Conservation (phyloP, 2,113 vertebrate genomes). For the Orycteropus afer region DNA sequence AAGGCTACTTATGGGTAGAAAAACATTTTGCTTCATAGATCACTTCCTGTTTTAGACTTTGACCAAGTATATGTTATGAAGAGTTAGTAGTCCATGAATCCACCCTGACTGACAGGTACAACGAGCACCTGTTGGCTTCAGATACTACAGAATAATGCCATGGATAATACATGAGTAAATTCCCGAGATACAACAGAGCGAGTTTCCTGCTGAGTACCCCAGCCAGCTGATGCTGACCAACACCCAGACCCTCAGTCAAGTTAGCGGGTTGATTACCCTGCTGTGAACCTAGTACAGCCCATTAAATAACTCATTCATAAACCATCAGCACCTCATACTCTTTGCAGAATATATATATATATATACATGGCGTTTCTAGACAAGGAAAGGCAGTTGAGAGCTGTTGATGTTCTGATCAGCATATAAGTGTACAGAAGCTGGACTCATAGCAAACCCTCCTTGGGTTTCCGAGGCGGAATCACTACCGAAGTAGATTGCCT, state of each 20-base stretch:
- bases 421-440: background rate
- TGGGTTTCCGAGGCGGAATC: no score
- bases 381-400: fast-evolving
- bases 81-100: fast-evolving
- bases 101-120: fast-evolving
- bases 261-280: background rate
- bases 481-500: no score
- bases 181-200: fast-evolving
- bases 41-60: background rate
- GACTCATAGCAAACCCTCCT: no score
- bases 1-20: fast-evolving
- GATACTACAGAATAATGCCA: fast-evolving
- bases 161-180: background rate
- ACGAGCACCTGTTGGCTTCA: background rate
- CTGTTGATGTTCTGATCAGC: fast-evolving
- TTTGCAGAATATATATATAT: no score
- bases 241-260: background rate
- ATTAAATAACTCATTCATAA: background rate
- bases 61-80: fast-evolving
- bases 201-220: fast-evolving
- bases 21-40: fast-evolving
- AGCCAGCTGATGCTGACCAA: fast-evolving
- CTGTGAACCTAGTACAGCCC: background rate
- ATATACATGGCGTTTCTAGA: background rate
- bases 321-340: no score